phyloP scores from a whole-genome alignment of 92 coral and sea anemone genomes.

The Virgularia gustaviana region DNA sequence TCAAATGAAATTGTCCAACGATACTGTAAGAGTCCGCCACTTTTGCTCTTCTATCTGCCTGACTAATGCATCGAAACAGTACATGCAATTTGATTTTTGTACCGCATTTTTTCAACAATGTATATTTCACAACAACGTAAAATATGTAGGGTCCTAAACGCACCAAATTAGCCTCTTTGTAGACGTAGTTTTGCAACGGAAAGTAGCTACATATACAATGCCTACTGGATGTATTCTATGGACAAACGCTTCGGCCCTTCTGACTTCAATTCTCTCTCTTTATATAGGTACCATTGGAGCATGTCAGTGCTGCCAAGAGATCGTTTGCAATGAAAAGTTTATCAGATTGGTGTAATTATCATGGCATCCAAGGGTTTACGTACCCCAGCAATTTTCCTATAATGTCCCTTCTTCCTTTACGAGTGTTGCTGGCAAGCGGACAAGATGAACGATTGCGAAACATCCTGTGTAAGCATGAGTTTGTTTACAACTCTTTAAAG shows the following conservation, averaged over 20 bases:
- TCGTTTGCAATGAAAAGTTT: constrained; percentile 64
- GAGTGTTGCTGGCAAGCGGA: constrained; percentile 59
- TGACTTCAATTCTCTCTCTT: neutral
- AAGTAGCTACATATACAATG: neutral
- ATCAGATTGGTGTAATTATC: constrained; percentile 59
- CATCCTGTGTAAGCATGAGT: constrained; percentile 67
- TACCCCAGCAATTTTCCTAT: constrained; percentile 78
- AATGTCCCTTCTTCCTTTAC: constrained; percentile 65
- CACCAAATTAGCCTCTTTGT: neutral
- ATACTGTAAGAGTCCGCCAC: too few species aligned
- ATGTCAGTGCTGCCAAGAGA: constrained; percentile 72
- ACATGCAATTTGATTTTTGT: too few species aligned
- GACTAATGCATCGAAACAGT: too few species aligned
- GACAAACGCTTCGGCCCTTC: too few species aligned
- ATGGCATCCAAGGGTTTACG: constrained; percentile 48
- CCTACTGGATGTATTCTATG: neutral
- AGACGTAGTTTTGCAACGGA: neutral
- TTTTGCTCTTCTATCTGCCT: too few species aligned
- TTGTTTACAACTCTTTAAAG: neutral
- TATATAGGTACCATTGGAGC: constrained; percentile 73
- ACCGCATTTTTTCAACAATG: too few species aligned
- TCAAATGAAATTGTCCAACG: too few species aligned
- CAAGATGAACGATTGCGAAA: constrained; percentile 67
- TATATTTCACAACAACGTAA: too few species aligned
- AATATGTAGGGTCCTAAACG: neutral